A percentile compares a stretch with the other conserved stretches of the same genome.
Evolutionary conservation across 2,888 invertebrate genomes (phyloP).

Genomic region (Molanna angustata): DNA sequence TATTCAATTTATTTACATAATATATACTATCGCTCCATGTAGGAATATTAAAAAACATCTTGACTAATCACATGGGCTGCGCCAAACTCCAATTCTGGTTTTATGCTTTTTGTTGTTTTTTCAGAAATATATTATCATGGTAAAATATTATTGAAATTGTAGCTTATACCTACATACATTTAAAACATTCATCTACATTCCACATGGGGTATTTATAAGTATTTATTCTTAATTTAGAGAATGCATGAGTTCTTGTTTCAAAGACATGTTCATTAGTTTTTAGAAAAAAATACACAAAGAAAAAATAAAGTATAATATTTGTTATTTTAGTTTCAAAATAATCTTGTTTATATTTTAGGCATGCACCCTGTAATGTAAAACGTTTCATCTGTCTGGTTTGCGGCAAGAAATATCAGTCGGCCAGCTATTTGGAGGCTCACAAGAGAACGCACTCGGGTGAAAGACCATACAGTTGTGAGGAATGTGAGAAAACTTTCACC

Average conservation of each 20-base stretch:
- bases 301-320: neutral
- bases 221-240: neutral
- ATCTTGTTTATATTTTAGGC: constrained; percentile 24
- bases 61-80: too few relatives aligned
- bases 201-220: too few relatives aligned
- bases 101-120: too few relatives aligned
- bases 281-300: too few relatives aligned
- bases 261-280: neutral
- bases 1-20: constrained; percentile 2
- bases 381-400: constrained; percentile 22
- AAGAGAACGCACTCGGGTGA: constrained; percentile 26
- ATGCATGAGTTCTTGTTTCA: neutral
- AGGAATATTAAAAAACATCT: too few relatives aligned
- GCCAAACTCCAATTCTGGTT: too few relatives aligned
- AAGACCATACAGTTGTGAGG: constrained; percentile 21
- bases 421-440: constrained; percentile 22
- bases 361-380: constrained; percentile 18
- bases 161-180: too few relatives aligned
- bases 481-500: constrained; percentile 25
- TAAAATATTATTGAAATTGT: too few relatives aligned
- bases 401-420: constrained; percentile 26
- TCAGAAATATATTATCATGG: too few relatives aligned
- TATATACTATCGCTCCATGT: neutral
- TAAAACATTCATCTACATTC: too few relatives aligned
- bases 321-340: too few relatives aligned